Percentiles rank a stretch among this genome's conserved stretches.
Conservation (phyloP, 2,888 invertebrate species). For the Ditula angustiorana region DNA sequence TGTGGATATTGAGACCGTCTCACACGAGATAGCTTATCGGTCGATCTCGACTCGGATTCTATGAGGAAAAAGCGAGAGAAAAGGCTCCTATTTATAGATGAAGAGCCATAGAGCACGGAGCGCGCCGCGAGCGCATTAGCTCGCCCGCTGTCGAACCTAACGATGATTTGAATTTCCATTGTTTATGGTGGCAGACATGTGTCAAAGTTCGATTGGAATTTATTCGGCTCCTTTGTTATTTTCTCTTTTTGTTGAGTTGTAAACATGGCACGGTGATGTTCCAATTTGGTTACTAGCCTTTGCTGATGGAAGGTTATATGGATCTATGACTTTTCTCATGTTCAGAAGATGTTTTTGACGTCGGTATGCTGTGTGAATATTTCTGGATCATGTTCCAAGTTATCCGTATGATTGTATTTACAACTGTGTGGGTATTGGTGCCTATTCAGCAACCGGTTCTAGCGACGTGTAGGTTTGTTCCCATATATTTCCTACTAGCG, state of each 20-base stretch:
- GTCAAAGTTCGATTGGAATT: constrained; percentile 86
- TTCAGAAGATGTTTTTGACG: constrained; percentile 76
- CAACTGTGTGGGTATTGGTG: constrained; percentile 2
- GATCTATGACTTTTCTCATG: constrained; percentile 77
- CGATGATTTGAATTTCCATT: constrained; percentile 85
- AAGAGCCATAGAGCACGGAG: constrained; percentile 73
- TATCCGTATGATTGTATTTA: constrained; percentile 39
- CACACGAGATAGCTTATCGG: constrained; percentile 82
- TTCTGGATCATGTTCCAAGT: constrained; percentile 73
- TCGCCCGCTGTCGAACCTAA: constrained; percentile 68
- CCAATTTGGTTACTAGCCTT: constrained; percentile 80
- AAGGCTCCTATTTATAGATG: constrained; percentile 83
- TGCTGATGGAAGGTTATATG: constrained; percentile 69
- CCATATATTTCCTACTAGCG: constrained; percentile 52
- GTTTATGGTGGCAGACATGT: constrained; percentile 86
- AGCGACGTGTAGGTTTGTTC: background rate
- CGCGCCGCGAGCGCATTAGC: constrained; percentile 81
- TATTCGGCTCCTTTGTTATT: constrained; percentile 84
- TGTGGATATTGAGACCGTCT: constrained; percentile 85
- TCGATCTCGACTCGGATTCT: constrained; percentile 81
- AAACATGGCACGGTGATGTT: constrained; percentile 83
- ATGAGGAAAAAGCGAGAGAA: constrained; percentile 83
- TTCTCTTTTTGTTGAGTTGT: constrained; percentile 81
- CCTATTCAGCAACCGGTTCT: background rate
- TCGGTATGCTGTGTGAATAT: constrained; percentile 80